These are phyloP conservation scores for Ciconia boyciana DNA, from an alignment of 2,113 vertebrate species.

Conservation along the genomic window DNA sequence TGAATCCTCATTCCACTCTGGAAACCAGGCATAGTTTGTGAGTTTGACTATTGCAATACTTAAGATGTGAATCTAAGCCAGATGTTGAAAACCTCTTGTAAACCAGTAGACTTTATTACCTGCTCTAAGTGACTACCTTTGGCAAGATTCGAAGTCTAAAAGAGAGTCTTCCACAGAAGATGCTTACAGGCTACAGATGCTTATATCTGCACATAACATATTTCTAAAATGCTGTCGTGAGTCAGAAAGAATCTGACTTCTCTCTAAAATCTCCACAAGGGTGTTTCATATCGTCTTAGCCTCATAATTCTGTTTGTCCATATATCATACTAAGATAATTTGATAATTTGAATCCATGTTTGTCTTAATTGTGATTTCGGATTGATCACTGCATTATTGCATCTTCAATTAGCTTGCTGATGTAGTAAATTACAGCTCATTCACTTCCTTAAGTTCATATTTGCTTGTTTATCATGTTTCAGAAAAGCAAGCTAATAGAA, in stretches of 20 bases:
- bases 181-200: not conserved
- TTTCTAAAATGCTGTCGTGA: not conserved
- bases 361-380: slow-evolving; percentile 25
- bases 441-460: not conserved
- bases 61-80: not conserved
- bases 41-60: not conserved
- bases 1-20: not conserved
- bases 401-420: slow-evolving; percentile 21
- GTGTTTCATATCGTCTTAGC: not conserved
- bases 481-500: not conserved
- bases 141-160: not conserved
- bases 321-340: not conserved
- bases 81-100: not conserved
- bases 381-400: slow-evolving; percentile 35
- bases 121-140: not conserved
- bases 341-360: not conserved
- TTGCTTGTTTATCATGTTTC: not conserved
- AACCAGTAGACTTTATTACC: not conserved
- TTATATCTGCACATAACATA: not conserved
- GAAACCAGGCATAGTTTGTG: not conserved
- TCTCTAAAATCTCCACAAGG: not conserved
- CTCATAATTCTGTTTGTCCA: slow-evolving; percentile 24
- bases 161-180: not conserved
- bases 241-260: not conserved
- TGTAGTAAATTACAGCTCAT: slow-evolving; percentile 13